phyloP scores from a whole-genome alignment of 1,140 invertebrate species.

The Euura lappo region DNA sequence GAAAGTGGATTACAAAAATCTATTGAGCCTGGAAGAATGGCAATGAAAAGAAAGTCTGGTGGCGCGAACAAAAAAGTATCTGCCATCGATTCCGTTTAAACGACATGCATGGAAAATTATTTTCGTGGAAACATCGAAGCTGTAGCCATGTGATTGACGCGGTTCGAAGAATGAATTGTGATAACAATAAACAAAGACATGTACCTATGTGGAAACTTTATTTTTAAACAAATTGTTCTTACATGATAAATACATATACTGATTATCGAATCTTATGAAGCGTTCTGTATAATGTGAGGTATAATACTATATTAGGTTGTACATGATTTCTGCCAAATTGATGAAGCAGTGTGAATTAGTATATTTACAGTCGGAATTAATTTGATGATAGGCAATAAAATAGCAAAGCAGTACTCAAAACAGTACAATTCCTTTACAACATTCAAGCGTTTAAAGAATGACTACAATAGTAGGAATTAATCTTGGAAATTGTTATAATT shows the following conservation, averaged over 20 bases:
- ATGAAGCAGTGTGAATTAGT: neutral
- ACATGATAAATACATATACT: neutral
- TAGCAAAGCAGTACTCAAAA: neutral
- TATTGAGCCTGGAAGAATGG: too few relatives aligned
- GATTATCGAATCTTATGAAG: neutral
- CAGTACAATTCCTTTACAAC: neutral
- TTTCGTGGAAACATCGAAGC: too few relatives aligned
- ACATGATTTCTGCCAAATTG: neutral
- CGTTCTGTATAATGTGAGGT: neutral
- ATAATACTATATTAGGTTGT: neutral
- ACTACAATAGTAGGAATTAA: neutral
- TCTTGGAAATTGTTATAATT: constrained; percentile 4
- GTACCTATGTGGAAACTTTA: neutral
- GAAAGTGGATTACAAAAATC: too few relatives aligned
- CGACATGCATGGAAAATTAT: too few relatives aligned
- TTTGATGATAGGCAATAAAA: neutral
- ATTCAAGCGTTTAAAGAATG: neutral
- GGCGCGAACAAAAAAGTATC: too few relatives aligned
- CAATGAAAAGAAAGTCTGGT: too few relatives aligned
- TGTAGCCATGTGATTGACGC: too few relatives aligned
- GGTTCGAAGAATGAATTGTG: too few relatives aligned
- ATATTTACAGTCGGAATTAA: neutral
- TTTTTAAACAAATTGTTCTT: neutral
- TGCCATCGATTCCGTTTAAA: neutral
- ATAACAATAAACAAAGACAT: neutral